Evolutionary conservation across 2,113 vertebrate species (phyloP).

Genomic region (Candoia aspera): DNA sequence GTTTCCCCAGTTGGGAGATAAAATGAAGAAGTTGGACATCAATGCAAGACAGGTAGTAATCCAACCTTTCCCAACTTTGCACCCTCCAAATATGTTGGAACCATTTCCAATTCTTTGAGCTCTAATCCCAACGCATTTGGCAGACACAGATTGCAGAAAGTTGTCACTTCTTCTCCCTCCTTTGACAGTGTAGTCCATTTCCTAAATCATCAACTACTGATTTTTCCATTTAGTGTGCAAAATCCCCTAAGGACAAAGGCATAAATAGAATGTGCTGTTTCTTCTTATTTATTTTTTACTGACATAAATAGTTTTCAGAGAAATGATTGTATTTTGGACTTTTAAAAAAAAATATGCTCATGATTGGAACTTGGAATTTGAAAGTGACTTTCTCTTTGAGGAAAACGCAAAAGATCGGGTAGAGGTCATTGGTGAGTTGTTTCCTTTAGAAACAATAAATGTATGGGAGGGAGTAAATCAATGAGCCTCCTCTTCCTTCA

Average conservation of each 20-base stretch:
- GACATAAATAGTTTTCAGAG: not conserved
- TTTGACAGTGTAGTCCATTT: not conserved
- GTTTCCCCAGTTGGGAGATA: not conserved
- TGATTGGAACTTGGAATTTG: not conserved
- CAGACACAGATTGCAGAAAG: not conserved
- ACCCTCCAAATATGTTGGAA: not conserved
- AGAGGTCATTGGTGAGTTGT: not conserved
- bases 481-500: not conserved
- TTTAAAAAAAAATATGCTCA: not conserved
- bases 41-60: not conserved
- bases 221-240: not conserved
- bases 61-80: not conserved
- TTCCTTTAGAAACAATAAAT: not conserved
- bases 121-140: not conserved
- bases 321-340: not conserved
- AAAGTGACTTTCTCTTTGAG: not conserved
- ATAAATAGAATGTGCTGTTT: slow-evolving; percentile 19
- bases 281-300: not conserved
- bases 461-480: not conserved
- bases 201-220: not conserved
- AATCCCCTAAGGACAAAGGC: not conserved
- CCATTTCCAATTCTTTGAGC: not conserved
- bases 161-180: not conserved
- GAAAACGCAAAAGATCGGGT: not conserved
- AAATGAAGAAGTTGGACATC: not conserved